Evolutionary conservation across 2,888 invertebrate species (phyloP), one percentile per base, ranked within the genome.

Genomic region (Sepiola atlantica): DNA sequence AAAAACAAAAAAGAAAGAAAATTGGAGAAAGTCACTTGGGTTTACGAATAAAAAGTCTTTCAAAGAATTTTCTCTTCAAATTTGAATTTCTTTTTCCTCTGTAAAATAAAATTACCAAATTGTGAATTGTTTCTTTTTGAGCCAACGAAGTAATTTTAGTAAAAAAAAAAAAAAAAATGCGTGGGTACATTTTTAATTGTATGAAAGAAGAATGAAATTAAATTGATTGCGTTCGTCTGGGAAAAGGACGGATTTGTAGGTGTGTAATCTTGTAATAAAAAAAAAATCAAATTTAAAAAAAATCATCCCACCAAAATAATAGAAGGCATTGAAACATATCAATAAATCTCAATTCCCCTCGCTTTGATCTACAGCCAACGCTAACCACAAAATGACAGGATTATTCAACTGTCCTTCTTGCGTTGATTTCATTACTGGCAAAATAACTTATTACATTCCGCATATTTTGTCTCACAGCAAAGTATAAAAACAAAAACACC

Each of bases 271-370:
- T 77, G 77, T 77, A 32, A n/a, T n/a, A 45, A 45, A 45, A 45
- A 45, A 45, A 45, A 45, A 45, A 45, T 45, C 45, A 45, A 45
- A 45, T 45, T 45, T 4, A 45, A 45, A 45, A 45, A 45, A 45
- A 45, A 45, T 45, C 45, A 77, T 77, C 77, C 77, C 77, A 77
- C 77, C 77, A 77, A 77, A 77, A 77, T 77, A 77, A 77, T 77
- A 77, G 77, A 77, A 77, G 77, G 77, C 77, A 77, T 32, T 77
- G 77, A 77, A 77, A 77, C 77, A 77, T 77, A 77, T 77, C 77
- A 77, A n/a, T 77, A 0, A 77, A 77, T n/a, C 16, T 77, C 77
- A 16, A n/a, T n/a, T 18, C 18, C 32, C 61, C 24, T 24, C 24
- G 21, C 61, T 77, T 32, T 77, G 77, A 77, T 77, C 77, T 77